Evolutionary conservation across 2,888 invertebrate genomes (phyloP), one percentile per base, ranked within the genome.

Genomic region (Bruchidius siliquastri): DNA sequence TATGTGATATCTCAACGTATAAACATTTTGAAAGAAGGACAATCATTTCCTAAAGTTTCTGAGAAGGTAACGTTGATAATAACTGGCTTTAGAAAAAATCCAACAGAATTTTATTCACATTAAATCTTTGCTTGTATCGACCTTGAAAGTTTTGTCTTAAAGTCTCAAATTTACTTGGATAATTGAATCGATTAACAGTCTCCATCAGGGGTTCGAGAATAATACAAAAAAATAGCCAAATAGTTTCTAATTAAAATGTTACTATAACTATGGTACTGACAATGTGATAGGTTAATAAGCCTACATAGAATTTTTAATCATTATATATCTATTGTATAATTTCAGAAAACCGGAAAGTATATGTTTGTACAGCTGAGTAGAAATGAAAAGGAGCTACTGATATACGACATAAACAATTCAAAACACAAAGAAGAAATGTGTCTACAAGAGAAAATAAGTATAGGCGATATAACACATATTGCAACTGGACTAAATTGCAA

Each of bases 401-500:
- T 81, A n/a, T 77, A 72, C 69, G 81, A 83, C 66, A 75, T 77
- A 18, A 69, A 76, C 32, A 75, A 79, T 72, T 77, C 74, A 66
- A 49, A 49, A 18, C 1, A 49, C 49, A 49, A 4, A 49, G 49
- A 49, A 18, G 6, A 49, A 49, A 8, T 49, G 49, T 8, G 49
- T 49, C 49, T 49, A 13, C 49, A 49, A 49, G 49, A 49, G 6
- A 49, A 49, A 49, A 49, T 49, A 8, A 49, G 49, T 49, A 74
- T 83, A 72, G 77, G 78, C 0, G 81, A 83, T 73, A 83, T 86
- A 69, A 83, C 82, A 49, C 83, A 86, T 73, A 75, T 86, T 32
- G 81, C 85, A 21, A 81, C 80, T 22, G 85, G 85, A 22, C 82
- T 81, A 78, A 84, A 85, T 21, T 85, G 85, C 73, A 83, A 83